Evolutionary conservation across 2,888 invertebrate species (phyloP).

Genomic region (Drosophila anomalipes): DNA sequence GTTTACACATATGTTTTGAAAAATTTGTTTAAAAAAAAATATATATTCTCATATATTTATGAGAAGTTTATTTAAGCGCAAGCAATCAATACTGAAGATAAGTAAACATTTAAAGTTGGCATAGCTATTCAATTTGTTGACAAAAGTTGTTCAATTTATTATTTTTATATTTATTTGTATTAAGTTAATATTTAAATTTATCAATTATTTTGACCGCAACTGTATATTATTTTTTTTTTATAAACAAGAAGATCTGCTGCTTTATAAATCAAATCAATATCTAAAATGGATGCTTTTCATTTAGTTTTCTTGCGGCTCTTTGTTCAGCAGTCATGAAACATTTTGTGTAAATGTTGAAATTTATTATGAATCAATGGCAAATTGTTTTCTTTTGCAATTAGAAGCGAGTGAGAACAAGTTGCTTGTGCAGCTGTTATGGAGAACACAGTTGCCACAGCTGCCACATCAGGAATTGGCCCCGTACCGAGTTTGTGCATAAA

Average conservation of each 20-base stretch:
- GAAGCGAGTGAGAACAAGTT: background rate
- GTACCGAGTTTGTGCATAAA: constrained; percentile 15
- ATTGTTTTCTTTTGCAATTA: background rate
- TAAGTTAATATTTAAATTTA: background rate
- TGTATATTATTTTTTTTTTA: background rate
- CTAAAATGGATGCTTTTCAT: background rate
- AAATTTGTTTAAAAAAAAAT: background rate
- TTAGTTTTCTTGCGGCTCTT: background rate
- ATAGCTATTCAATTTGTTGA: background rate
- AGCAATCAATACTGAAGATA: background rate
- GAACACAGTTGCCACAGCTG: constrained; percentile 29
- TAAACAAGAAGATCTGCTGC: background rate
- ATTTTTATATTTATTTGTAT: background rate
- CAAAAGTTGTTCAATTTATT: background rate
- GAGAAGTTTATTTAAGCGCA: background rate
- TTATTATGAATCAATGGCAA: background rate
- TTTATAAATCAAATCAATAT: background rate
- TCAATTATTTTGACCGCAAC: background rate
- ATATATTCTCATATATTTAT: background rate
- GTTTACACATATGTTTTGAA: background rate
- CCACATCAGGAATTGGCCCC: background rate
- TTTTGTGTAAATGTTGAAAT: background rate
- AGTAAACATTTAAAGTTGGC: background rate
- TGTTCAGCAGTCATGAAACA: background rate
- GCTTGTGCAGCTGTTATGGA: constrained; percentile 22